These are phyloP conservation scores for Pseudochirops cupreus DNA, from an alignment of 2,797 vertebrate species.

Conservation along the genomic window DNA sequence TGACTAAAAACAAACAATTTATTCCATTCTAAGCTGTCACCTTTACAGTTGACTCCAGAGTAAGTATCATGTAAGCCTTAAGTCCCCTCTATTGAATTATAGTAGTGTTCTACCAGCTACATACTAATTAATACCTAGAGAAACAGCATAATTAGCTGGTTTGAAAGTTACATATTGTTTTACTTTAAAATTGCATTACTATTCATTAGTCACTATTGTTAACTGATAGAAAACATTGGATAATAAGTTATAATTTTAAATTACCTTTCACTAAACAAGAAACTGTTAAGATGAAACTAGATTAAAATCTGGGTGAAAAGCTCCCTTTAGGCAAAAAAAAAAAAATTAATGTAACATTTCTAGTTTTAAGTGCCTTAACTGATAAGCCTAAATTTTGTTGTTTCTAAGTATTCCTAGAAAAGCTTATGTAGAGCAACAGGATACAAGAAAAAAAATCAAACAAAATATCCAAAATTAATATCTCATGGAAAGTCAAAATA, in stretches of 20 bases:
- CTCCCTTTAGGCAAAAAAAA: not conserved
- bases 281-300: constrained; percentile 1
- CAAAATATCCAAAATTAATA: constrained; percentile 34
- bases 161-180: not conserved
- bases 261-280: not conserved
- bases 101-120: not conserved
- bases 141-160: not conserved
- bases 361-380: constrained; percentile 3
- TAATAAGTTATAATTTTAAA: not conserved
- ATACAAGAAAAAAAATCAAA: not conserved
- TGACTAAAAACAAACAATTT: not conserved
- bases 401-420: not conserved
- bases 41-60: not conserved
- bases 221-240: not conserved
- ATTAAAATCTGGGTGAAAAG: constrained; percentile 10
- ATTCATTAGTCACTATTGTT: constrained; percentile 12
- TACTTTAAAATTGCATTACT: constrained; percentile 1
- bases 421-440: not conserved
- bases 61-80: not conserved
- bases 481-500: not conserved
- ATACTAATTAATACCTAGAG: not conserved
- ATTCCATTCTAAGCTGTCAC: not conserved
- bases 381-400: constrained; percentile 1
- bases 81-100: not conserved
- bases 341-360: not conserved